These are phyloP conservation scores for Cydia fagiglandana DNA, from an alignment of 1,140 invertebrate species.

Conservation along the genomic window DNA sequence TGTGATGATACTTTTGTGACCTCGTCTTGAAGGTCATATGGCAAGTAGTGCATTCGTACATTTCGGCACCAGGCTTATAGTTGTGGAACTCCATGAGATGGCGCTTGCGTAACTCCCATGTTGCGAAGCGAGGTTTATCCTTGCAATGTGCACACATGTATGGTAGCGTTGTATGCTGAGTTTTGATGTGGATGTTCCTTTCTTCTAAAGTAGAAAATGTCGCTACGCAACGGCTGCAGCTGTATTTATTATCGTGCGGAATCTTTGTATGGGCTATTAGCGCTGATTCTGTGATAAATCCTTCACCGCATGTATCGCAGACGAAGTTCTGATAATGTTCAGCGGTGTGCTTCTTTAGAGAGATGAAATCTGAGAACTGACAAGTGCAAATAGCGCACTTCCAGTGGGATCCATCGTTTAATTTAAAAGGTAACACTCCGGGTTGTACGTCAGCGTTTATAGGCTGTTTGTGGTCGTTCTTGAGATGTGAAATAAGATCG, in stretches of 20 bases:
- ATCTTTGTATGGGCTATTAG: conserved; percentile 65
- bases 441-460: conserved; percentile 64
- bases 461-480: conserved; percentile 68
- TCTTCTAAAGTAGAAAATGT: conserved; percentile 70
- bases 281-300: conserved; percentile 70
- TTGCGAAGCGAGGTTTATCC: conserved; percentile 67
- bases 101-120: conserved; percentile 64
- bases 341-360: conserved; percentile 68
- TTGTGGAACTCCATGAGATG: conserved; percentile 73
- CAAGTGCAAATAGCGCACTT: conserved; percentile 66
- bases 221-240: conserved; percentile 68
- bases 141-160: conserved; percentile 73
- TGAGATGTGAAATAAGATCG: conserved; percentile 65
- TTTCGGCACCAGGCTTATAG: conserved; percentile 66
- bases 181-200: conserved; percentile 63
- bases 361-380: conserved; percentile 72
- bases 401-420: conserved; percentile 65
- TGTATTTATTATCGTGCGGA: conserved; percentile 68
- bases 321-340: conserved; percentile 75
- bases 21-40: conserved; percentile 78
- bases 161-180: conserved; percentile 61
- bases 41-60: conserved; percentile 76
- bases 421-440: conserved; percentile 65
- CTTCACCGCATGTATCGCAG: conserved; percentile 75
- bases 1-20: conserved; percentile 72